phyloP scores from a whole-genome alignment of 1,140 invertebrate genomes.

The Ridgeia piscesae region DNA sequence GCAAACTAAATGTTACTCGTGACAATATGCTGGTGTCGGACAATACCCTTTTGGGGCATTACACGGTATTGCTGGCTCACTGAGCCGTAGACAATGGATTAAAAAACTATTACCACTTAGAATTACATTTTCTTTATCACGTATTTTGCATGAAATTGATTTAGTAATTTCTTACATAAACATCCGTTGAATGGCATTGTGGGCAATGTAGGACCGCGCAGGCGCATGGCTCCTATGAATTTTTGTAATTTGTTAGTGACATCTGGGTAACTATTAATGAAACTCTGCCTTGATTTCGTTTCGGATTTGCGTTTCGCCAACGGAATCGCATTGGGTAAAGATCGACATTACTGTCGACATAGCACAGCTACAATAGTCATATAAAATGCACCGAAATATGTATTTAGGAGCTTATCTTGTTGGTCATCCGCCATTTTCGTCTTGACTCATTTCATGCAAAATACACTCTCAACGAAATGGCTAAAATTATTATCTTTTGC shows the following conservation, averaged over 20 bases:
- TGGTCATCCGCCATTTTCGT: not conserved
- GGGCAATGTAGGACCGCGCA: not conserved
- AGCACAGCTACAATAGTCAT: not conserved
- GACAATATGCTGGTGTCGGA: not conserved
- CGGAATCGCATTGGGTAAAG: not conserved
- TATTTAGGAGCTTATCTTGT: not conserved
- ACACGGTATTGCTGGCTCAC: not conserved
- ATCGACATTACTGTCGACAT: not conserved
- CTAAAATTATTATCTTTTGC: not conserved
- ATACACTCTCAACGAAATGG: not conserved
- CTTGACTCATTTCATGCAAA: slow-evolving; percentile 5
- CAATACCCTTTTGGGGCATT: not conserved
- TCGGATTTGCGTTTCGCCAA: not conserved
- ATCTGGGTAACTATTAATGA: slow-evolving; percentile 1
- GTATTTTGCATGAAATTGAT: not conserved
- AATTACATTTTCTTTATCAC: not conserved
- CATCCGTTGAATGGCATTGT: not conserved
- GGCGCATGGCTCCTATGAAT: not conserved
- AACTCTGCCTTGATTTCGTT: not conserved
- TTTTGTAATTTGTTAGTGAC: slow-evolving; percentile 1
- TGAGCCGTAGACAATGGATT: not conserved
- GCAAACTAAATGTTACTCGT: not conserved
- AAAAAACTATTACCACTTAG: not conserved
- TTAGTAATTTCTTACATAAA: not conserved
- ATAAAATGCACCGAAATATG: not conserved